Conservation (phyloP, 2,113 vertebrate genomes). For the Perca fluviatilis region DNA sequence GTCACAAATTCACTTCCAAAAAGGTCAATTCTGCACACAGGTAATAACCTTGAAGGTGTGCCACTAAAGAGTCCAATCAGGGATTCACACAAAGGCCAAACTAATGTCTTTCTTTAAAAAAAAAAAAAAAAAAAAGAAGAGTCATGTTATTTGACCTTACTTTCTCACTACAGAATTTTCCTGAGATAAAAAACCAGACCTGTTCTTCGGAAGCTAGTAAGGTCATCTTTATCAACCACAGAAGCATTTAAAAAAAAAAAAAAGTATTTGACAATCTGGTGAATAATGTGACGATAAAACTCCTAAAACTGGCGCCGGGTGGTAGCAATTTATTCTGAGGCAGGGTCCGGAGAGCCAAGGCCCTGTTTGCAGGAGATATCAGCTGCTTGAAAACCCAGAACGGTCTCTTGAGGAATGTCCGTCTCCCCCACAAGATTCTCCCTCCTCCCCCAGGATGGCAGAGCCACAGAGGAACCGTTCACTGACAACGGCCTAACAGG, state of each 20-base stretch:
- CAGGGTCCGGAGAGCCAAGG: slow-evolving; percentile 39
- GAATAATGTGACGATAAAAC: slow-evolving; percentile 82
- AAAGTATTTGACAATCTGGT: slow-evolving; percentile 71
- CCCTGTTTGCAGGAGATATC: slow-evolving; percentile 74
- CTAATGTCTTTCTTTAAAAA: slow-evolving; percentile 71
- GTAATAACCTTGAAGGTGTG: slow-evolving; percentile 78
- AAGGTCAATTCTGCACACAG: slow-evolving; percentile 74
- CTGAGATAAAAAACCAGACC: slow-evolving; percentile 60
- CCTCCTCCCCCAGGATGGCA: slow-evolving; percentile 48
- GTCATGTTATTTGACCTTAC: slow-evolving; percentile 77
- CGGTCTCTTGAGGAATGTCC: slow-evolving; percentile 72
- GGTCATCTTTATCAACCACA: slow-evolving; percentile 79
- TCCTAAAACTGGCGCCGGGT: slow-evolving; percentile 68
- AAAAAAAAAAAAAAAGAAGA: slow-evolving; percentile 50
- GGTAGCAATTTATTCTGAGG: slow-evolving; percentile 76
- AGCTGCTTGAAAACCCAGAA: slow-evolving; percentile 70
- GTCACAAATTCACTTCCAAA: slow-evolving; percentile 71
- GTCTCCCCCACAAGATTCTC: slow-evolving; percentile 61
- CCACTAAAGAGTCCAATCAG: slow-evolving; percentile 75
- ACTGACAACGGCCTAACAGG: slow-evolving; percentile 46
- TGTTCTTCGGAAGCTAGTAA: slow-evolving; percentile 65
- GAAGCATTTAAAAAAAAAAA: slow-evolving; percentile 66
- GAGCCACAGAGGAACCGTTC: slow-evolving; percentile 45
- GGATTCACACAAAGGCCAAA: slow-evolving; percentile 75
- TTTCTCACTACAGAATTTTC: slow-evolving; percentile 70